These are phyloP conservation scores for Triplophysa tibetana DNA, from an alignment of 2,113 vertebrate genomes.

Conservation along the genomic window DNA sequence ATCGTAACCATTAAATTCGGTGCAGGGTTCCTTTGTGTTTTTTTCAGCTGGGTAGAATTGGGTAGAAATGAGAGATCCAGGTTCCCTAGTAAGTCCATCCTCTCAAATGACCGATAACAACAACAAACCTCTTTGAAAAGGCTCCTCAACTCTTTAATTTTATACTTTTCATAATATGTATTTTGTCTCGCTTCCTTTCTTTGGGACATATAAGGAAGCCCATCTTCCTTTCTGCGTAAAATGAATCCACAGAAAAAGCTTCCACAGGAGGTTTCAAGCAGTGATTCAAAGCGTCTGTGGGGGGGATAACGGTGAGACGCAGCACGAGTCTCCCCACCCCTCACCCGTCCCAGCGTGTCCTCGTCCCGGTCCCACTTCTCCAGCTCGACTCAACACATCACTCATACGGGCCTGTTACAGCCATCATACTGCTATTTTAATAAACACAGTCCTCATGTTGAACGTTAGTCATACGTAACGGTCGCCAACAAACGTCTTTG, in stretches of 20 bases:
- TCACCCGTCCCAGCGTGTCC: conserved; percentile 5
- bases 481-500: not conserved
- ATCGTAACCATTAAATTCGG: no score
- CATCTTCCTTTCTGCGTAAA: conserved; percentile 29
- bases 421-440: conserved; percentile 17
- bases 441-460: conserved; percentile 7
- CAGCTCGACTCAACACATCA: conserved; percentile 2
- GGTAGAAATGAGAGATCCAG: not conserved
- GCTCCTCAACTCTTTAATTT: not conserved
- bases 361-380: not conserved
- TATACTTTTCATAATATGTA: not conserved
- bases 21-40: no score
- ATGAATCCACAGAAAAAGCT: conserved; percentile 28
- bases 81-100: not conserved
- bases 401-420: conserved; percentile 19
- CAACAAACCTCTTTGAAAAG: not conserved
- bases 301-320: not conserved
- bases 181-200: conserved; percentile 24
- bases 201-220: not conserved
- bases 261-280: conserved; percentile 33
- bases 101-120: conserved; percentile 19
- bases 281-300: conserved; percentile 12
- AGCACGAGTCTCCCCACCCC: conserved; percentile 16
- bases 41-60: not conserved
- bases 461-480: not conserved